Conservation (phyloP, 2,888 invertebrate species). For the Drosophila lacicola region DNA sequence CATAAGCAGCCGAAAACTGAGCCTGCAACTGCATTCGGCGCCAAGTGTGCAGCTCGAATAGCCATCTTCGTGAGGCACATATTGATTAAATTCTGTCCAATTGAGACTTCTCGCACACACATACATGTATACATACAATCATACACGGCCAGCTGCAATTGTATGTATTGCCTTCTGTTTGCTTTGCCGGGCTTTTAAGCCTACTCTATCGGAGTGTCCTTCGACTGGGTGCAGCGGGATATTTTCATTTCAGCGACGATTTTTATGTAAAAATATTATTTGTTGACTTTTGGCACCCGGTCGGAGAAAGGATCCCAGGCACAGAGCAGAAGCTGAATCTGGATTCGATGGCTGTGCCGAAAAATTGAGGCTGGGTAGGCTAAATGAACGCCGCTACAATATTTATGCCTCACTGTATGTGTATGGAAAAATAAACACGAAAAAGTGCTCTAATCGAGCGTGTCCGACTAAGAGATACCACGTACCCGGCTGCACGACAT, state of each 20-base stretch:
- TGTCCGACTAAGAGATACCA: neutral
- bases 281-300: constrained; percentile 76
- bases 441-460: neutral
- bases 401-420: constrained; percentile 16
- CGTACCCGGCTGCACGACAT: no score
- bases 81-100: constrained; percentile 71
- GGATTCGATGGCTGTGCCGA: constrained; percentile 27
- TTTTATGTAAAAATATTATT: constrained; percentile 78
- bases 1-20: constrained; percentile 54
- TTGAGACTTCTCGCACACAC: constrained; percentile 63
- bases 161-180: constrained; percentile 33
- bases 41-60: constrained; percentile 23
- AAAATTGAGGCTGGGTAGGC: constrained; percentile 3
- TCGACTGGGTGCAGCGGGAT: constrained; percentile 27
- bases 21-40: constrained; percentile 18
- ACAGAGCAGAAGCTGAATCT: constrained; percentile 34
- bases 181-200: constrained; percentile 46
- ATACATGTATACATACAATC: constrained; percentile 8
- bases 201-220: constrained; percentile 23
- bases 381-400: constrained; percentile 50
- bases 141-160: constrained; percentile 7
- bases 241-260: constrained; percentile 72
- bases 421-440: constrained; percentile 10
- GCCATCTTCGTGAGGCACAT: constrained; percentile 48
- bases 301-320: constrained; percentile 13